Percentiles rank a stretch among this genome's conserved stretches.
phyloP scores from a whole-genome alignment of 2,797 vertebrate genomes.

The Sus cebifrons region DNA sequence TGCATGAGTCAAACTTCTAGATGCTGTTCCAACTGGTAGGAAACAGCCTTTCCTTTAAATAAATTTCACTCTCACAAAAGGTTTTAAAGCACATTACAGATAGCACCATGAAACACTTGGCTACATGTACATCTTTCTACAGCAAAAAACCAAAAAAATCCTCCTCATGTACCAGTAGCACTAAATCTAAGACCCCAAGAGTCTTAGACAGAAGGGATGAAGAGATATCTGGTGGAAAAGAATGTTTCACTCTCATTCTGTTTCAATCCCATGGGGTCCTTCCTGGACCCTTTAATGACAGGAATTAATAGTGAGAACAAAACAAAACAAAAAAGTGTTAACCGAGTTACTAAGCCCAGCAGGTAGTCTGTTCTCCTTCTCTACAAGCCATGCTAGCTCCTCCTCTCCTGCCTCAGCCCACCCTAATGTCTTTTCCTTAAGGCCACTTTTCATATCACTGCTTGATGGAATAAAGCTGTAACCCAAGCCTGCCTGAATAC shows the following conservation, averaged over 20 bases:
- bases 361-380: slow-evolving; percentile 76
- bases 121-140: slow-evolving; percentile 83
- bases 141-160: slow-evolving; percentile 80
- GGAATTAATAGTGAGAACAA: slow-evolving; percentile 85
- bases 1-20: slow-evolving; percentile 75
- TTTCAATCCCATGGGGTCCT: background rate
- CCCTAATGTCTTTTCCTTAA: slow-evolving; percentile 88
- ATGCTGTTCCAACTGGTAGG: slow-evolving; percentile 80
- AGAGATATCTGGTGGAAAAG: slow-evolving; percentile 75
- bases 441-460: slow-evolving; percentile 86
- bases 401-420: slow-evolving; percentile 75
- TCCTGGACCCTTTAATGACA: slow-evolving; percentile 73
- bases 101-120: slow-evolving; percentile 79
- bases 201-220: slow-evolving; percentile 75
- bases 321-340: slow-evolving; percentile 71
- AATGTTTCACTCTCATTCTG: slow-evolving; percentile 40
- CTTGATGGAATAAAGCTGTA: slow-evolving; percentile 88
- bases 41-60: slow-evolving; percentile 85
- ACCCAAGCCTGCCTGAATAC: slow-evolving; percentile 82
- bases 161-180: slow-evolving; percentile 74
- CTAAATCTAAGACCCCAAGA: slow-evolving; percentile 81
- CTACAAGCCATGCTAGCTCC: slow-evolving; percentile 67
- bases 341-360: slow-evolving; percentile 68
- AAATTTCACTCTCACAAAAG: slow-evolving; percentile 85
- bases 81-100: slow-evolving; percentile 78